These are phyloP conservation scores for Aporophyla lueneburgensis DNA, from an alignment of 2,888 invertebrate genomes.

Conservation along the genomic window DNA sequence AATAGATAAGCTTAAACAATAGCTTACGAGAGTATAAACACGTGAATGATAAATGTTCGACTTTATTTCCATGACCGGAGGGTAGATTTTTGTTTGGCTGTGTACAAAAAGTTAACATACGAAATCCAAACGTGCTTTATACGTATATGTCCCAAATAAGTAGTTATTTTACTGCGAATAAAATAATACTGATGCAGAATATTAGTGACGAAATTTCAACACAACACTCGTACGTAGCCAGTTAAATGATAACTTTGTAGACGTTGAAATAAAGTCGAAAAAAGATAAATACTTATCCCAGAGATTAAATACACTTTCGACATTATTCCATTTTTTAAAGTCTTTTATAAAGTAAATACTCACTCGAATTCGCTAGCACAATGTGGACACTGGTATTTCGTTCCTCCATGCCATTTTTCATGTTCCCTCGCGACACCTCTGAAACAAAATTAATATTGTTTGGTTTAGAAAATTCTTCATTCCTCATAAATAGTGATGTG, in stretches of 20 bases:
- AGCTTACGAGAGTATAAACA: not conserved
- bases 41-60: no score
- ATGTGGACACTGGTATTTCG: slow-evolving; percentile 85
- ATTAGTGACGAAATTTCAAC: not conserved
- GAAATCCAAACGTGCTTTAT: slow-evolving; percentile 86
- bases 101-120: slow-evolving; percentile 67
- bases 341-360: slow-evolving; percentile 56
- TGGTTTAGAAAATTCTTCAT: no score
- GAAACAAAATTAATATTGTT: slow-evolving; percentile 46
- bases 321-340: no score
- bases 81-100: no score
- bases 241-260: no score
- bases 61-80: no score
- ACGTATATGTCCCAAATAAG: slow-evolving; percentile 86
- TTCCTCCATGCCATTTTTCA: slow-evolving; percentile 86
- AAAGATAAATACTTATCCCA: no score
- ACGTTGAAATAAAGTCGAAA: no score
- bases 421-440: slow-evolving; percentile 84
- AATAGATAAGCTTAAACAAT: not conserved
- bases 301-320: no score
- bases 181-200: not conserved
- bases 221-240: not conserved
- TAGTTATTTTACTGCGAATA: slow-evolving; percentile 81
- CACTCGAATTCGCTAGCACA: slow-evolving; percentile 83
- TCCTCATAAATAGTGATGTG: no score